Base-by-base conservation (phyloP, 2,888 invertebrate genomes). In the Copidosoma aretas region DNA sequence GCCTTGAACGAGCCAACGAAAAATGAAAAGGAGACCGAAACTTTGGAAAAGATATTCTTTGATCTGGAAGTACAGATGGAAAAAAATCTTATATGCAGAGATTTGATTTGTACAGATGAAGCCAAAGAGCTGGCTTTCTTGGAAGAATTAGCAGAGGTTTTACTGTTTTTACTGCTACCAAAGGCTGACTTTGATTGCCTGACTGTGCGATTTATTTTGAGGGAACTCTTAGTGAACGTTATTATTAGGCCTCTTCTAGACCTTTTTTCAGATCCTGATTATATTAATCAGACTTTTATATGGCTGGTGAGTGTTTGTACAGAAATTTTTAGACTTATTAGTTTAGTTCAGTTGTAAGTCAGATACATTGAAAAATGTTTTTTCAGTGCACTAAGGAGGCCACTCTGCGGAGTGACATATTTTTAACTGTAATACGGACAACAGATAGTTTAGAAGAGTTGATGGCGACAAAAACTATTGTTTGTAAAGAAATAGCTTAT, bases 61-160 rank as follows among this genome's bases (percentile, higher is more conserved):
- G 94, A 96, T 81, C 85, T 94, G 74, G 97, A 97, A 85, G 89
- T 91, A 73, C 91, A 93, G 70, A 91, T 94, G 90, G 95, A 95
- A 82, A 91, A 91, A 75, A 91, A 90, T 80, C 83, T 88, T 71
- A 83, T 91, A 60, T 94, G 94, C 84, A 88, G 95, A 59, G 94
- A 95, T 85, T 85, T 89, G 76, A 90, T 94, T 72, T 93, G 93
- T 81, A 89, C 88, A 58, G 91, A 92, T 80, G 84, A 88, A 63
- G 86, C 88, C 41, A 87, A 87, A 77, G 91, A 91, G 80, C 70
- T 82, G 91, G 94, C 92, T 75, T 91, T 94, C 80, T 85, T 96
- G 12, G 90, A 90, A 77, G 94, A 95, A 84, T 85, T 97, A 74
- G 89, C 90, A 0, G 95, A 96, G 84, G 90, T 93, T 25, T 85